A percentile compares a stretch with the other conserved stretches of the same genome.
phyloP scores from a whole-genome alignment of 2,113 vertebrate genomes.

The Silurus asotus region DNA sequence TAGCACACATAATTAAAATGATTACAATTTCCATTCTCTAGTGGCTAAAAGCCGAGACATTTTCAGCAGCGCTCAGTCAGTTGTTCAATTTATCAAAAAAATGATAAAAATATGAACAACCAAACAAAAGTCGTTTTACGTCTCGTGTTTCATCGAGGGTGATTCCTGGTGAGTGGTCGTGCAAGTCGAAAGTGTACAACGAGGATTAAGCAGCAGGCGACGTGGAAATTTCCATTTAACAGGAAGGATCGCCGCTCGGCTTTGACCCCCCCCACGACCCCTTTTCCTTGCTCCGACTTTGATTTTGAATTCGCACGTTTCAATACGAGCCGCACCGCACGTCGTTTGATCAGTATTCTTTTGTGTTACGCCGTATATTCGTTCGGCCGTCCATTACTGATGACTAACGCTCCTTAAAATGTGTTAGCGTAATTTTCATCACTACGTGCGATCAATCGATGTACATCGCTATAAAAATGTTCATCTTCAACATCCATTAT shows the following conservation, averaged over 20 bases:
- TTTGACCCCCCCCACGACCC: not conserved
- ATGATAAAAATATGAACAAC: not conserved
- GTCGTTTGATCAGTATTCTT: slow-evolving; percentile 34
- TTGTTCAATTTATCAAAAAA: not conserved
- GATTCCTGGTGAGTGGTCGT: not conserved
- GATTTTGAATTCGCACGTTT: slow-evolving; percentile 8
- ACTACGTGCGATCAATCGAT: not conserved
- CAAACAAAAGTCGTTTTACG: not conserved
- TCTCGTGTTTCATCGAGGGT: not conserved
- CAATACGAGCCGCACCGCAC: not conserved
- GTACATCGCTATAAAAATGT: not conserved
- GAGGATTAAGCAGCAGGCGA: not conserved
- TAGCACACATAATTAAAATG: not conserved
- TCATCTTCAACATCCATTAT: not conserved
- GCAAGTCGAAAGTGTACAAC: slow-evolving; percentile 5
- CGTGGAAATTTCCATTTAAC: slow-evolving; percentile 20
- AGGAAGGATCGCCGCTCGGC: not conserved
- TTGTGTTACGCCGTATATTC: slow-evolving; percentile 9
- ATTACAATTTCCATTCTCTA: not conserved
- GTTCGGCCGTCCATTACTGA: not conserved
- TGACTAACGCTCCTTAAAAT: not conserved
- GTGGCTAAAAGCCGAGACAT: not conserved
- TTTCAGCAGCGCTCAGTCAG: not conserved
- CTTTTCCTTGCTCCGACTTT: slow-evolving; percentile 23
- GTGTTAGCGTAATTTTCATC: not conserved